phyloP scores from a whole-genome alignment of 2,113 vertebrate genomes.

The Leptobrachium leishanense region DNA sequence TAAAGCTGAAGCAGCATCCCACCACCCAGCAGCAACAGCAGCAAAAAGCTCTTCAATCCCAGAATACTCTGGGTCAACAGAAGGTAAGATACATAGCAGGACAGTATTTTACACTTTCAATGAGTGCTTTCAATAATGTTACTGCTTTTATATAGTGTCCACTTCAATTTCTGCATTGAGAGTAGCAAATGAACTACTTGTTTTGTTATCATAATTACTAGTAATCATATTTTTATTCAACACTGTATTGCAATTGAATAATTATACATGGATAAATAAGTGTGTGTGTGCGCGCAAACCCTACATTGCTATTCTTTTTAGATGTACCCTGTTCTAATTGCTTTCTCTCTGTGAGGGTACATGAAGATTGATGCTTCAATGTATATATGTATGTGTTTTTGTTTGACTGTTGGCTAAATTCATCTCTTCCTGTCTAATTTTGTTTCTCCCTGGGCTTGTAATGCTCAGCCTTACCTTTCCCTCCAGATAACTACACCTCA shows the following conservation, averaged over 20 bases:
- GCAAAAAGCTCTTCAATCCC: conserved; percentile 77
- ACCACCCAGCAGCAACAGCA: conserved; percentile 67
- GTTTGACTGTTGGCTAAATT: conserved; percentile 10
- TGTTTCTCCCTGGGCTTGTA: conserved; percentile 46
- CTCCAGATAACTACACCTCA: conserved; percentile 54
- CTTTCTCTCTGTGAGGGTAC: neutral
- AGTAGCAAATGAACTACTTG: too few species aligned
- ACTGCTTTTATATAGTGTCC: too few species aligned
- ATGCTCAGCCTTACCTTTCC: conserved; percentile 50
- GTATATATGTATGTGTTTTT: neutral
- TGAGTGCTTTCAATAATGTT: too few species aligned
- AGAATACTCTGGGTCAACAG: conserved; percentile 57
- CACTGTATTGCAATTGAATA: too few species aligned
- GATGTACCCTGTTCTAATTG: neutral
- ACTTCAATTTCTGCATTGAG: too few species aligned
- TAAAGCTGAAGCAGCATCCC: conserved; percentile 71
- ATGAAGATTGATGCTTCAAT: neutral
- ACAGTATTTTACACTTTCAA: too few species aligned
- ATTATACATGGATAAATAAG: too few species aligned
- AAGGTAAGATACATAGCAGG: conserved; percentile 21
- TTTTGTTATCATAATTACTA: too few species aligned
- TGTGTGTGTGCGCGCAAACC: too few species aligned
- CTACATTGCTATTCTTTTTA: too few species aligned
- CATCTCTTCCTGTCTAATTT: conserved; percentile 34
- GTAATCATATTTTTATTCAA: too few species aligned